A percentile compares a stretch with the other conserved stretches of the same genome.
Conservation (phyloP, 2,888 invertebrate species). For the Leptopilina syphax region DNA sequence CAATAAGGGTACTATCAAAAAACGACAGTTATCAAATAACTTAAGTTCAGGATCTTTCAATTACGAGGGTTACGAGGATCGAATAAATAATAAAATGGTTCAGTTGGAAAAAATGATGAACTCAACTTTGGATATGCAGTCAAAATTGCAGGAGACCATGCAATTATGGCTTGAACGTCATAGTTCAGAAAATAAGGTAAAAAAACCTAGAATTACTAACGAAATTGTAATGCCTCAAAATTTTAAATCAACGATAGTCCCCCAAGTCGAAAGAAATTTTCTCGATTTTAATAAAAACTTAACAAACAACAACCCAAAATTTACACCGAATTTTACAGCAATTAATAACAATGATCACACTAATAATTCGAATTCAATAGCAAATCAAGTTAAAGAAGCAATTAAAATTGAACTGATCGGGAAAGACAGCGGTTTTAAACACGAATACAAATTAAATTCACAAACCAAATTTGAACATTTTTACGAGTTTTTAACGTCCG, state of each 20-base stretch:
- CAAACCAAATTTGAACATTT: slow-evolving; percentile 51
- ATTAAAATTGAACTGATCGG: slow-evolving; percentile 7
- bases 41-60: background rate
- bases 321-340: background rate
- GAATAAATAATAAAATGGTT: background rate
- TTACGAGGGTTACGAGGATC: background rate
- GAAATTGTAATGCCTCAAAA: background rate
- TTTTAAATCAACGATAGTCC: background rate
- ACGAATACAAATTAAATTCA: slow-evolving; percentile 50
- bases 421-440: slow-evolving; percentile 26
- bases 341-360: background rate
- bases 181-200: background rate
- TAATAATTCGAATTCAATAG: background rate
- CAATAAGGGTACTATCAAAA: too few species aligned
- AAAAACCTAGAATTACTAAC: too few species aligned
- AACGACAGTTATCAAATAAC: background rate
- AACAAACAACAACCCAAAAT: background rate
- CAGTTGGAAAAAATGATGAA: slow-evolving; percentile 3
- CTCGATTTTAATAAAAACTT: background rate
- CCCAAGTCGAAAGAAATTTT: background rate
- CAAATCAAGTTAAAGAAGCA: slow-evolving; percentile 9
- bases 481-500: slow-evolving; percentile 51
- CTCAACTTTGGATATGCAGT: background rate
- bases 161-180: background rate
- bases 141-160: background rate